These are phyloP conservation scores for Eurois occulta DNA, from an alignment of 2,888 invertebrate genomes.

Conservation along the genomic window DNA sequence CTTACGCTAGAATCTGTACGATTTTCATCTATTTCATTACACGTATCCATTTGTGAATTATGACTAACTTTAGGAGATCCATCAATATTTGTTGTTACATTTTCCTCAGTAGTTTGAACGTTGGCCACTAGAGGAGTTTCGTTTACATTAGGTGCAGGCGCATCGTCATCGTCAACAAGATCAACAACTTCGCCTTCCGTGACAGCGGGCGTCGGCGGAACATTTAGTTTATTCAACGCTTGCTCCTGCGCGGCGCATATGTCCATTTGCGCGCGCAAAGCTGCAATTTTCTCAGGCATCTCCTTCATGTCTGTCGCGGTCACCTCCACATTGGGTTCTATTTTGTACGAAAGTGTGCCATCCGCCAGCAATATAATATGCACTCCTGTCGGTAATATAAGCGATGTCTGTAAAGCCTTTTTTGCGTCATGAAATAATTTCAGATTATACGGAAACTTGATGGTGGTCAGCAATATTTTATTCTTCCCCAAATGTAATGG, in stretches of 20 bases:
- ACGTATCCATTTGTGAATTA: not conserved
- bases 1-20: not conserved
- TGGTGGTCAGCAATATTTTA: constrained; percentile 83
- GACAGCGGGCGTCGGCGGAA: not conserved
- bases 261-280: constrained; percentile 73
- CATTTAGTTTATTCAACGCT: not conserved
- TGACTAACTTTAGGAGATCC: not conserved
- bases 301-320: constrained; percentile 60
- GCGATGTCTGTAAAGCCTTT: constrained; percentile 18
- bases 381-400: constrained; percentile 72
- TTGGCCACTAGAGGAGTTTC: not conserved
- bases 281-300: constrained; percentile 70
- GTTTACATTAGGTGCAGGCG: not conserved
- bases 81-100: not conserved
- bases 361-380: constrained; percentile 70
- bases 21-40: constrained; percentile 11
- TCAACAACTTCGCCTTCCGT: constrained; percentile 50
- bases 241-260: not conserved
- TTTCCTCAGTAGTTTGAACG: not conserved
- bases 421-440: constrained; percentile 38
- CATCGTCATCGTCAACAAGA: constrained; percentile 59
- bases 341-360: constrained; percentile 69
- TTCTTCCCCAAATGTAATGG: constrained; percentile 82
- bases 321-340: constrained; percentile 68
- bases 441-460: constrained; percentile 67